phyloP scores from a whole-genome alignment of 2,797 vertebrate genomes.

The Moxostoma hubbsi region DNA sequence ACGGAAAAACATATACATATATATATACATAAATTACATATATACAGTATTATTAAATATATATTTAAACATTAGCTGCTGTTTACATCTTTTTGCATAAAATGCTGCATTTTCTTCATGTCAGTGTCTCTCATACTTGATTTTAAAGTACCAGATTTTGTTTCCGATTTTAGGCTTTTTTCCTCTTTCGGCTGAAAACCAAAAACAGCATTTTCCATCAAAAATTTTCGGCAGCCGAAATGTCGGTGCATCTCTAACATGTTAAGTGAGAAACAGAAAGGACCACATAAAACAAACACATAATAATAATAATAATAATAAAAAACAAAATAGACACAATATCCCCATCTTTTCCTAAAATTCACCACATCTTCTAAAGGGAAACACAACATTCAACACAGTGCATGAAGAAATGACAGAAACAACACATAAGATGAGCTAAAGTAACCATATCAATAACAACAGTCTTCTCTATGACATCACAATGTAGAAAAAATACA shows the following conservation, averaged over 20 bases:
- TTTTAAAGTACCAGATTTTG: no score
- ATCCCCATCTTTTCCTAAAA: constrained; percentile 24
- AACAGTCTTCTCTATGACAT: background rate
- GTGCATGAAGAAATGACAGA: constrained; percentile 55
- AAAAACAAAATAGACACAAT: constrained; percentile 14
- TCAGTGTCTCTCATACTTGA: no score
- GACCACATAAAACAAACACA: constrained; percentile 14
- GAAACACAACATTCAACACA: constrained; percentile 51
- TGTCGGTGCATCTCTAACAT: background rate
- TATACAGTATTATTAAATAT: no score
- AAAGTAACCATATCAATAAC: constrained; percentile 36
- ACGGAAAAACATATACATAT: no score
- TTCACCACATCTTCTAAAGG: constrained; percentile 30
- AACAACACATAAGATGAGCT: constrained; percentile 61
- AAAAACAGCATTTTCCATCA: no score
- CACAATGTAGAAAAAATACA: constrained; percentile 51
- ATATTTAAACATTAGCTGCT: no score
- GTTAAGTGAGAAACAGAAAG: background rate
- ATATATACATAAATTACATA: no score
- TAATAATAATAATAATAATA: constrained; percentile 23
- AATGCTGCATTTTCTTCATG: no score
- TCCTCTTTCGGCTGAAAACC: no score
- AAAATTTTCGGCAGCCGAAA: no score
- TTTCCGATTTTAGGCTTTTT: no score
- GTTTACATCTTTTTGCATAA: no score